Evolutionary conservation across 2,797 vertebrate genomes (phyloP).

Genomic region (Centroberyx gerrardi): DNA sequence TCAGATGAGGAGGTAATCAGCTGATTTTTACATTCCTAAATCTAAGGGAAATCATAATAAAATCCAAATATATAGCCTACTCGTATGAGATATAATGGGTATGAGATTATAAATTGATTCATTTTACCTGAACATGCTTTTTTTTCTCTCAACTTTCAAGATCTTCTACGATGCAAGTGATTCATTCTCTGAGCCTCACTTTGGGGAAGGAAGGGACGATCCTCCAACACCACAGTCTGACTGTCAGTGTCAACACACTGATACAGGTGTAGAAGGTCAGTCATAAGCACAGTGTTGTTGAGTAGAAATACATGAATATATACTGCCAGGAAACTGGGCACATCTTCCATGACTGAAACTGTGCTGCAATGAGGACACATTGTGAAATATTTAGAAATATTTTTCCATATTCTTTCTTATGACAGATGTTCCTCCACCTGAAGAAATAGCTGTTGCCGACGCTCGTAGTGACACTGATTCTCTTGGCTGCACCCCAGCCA

Average conservation of each 20-base stretch:
- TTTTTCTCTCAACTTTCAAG: neutral
- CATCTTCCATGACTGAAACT: neutral
- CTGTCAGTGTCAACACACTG: neutral
- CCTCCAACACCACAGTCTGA: neutral
- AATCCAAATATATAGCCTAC: no score
- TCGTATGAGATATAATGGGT: no score
- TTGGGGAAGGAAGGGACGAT: neutral
- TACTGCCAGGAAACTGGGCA: neutral
- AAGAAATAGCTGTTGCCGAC: constrained; percentile 9
- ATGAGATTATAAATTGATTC: neutral
- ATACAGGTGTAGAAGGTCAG: constrained; percentile 27
- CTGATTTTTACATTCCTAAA: no score
- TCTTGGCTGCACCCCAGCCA: constrained; percentile 29
- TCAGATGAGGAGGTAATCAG: neutral
- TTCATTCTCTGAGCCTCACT: neutral
- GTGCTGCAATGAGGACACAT: neutral
- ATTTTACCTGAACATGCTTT: neutral
- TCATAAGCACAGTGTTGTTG: neutral
- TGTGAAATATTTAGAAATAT: neutral
- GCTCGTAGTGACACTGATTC: constrained; percentile 25
- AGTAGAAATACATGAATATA: neutral
- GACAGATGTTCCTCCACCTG: constrained; percentile 25
- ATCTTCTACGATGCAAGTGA: constrained; percentile 26
- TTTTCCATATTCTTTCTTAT: constrained; percentile 1
- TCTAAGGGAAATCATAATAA: no score